phyloP scores from a whole-genome alignment of 1,140 invertebrate genomes.

The Drosophila erecta region DNA sequence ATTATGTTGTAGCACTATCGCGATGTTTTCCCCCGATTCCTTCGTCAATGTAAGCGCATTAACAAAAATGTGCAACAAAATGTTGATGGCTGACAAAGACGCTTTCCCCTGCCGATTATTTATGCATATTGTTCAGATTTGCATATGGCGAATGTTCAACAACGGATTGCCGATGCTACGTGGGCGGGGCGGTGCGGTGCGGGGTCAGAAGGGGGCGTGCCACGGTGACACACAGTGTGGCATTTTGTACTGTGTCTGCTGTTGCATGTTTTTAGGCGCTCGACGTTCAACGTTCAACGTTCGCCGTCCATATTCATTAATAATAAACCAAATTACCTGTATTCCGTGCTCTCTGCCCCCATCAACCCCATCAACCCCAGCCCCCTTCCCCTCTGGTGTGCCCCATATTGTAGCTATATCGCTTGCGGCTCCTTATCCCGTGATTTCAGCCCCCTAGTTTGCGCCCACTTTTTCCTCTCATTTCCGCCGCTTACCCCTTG shows the following conservation, averaged over 20 bases:
- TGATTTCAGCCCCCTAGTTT: constrained; percentile 41
- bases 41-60: constrained; percentile 38
- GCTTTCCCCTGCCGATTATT: constrained; percentile 47
- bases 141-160: constrained; percentile 48
- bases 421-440: constrained; percentile 25
- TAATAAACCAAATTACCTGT: constrained; percentile 51
- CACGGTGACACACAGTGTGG: constrained; percentile 43
- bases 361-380: too few relatives aligned
- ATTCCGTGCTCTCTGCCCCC: constrained; percentile 1
- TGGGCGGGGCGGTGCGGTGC: neutral
- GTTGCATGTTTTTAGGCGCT: constrained; percentile 52
- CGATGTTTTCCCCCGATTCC: constrained; percentile 5
- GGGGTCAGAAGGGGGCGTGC: neutral
- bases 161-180: constrained; percentile 5
- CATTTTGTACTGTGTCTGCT: constrained; percentile 36
- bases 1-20: constrained; percentile 16
- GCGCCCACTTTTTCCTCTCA: constrained; percentile 13
- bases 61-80: constrained; percentile 45
- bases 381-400: constrained; percentile 1
- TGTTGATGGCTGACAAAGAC: constrained; percentile 48
- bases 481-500: constrained; percentile 32
- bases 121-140: constrained; percentile 60
- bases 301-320: constrained; percentile 49
- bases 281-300: constrained; percentile 20
- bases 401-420: constrained; percentile 41